phyloP scores from a whole-genome alignment of 2,888 invertebrate genomes.

The Uloborus plumipes region DNA sequence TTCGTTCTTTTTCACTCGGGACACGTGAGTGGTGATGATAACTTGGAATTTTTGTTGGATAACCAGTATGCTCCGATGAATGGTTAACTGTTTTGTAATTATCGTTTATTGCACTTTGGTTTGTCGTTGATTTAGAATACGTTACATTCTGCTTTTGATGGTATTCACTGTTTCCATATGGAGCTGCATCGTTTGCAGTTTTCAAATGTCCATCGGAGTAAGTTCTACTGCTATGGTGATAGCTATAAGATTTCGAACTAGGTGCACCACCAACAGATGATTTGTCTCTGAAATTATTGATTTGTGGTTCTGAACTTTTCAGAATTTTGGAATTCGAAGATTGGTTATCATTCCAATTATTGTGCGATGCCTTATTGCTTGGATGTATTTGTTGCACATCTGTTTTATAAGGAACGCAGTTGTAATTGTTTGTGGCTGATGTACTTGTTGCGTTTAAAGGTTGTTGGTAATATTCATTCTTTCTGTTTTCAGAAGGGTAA shows the following conservation, averaged over 20 bases:
- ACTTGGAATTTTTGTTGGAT: constrained; percentile 18
- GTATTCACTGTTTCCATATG: constrained; percentile 28
- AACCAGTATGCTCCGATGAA: constrained; percentile 30
- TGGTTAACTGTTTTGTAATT: constrained; percentile 42
- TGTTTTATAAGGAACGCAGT: constrained; percentile 37
- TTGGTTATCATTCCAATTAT: constrained; percentile 19
- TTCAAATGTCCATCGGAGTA: constrained; percentile 19
- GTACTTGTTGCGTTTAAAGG: constrained; percentile 4
- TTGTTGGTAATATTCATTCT: constrained; percentile 40
- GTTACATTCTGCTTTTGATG: constrained; percentile 40
- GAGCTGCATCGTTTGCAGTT: not conserved
- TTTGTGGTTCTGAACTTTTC: constrained; percentile 35
- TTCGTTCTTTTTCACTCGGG: constrained; percentile 30
- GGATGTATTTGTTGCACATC: constrained; percentile 25
- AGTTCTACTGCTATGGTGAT: constrained; percentile 32
- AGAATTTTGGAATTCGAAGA: constrained; percentile 12
- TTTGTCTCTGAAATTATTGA: constrained; percentile 31
- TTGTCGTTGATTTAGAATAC: constrained; percentile 31
- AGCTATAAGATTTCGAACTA: constrained; percentile 31
- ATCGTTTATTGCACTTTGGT: constrained; percentile 38
- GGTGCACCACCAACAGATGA: constrained; percentile 1
- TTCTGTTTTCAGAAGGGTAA: constrained; percentile 38
- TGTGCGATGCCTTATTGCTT: constrained; percentile 24
- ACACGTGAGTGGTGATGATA: constrained; percentile 39
- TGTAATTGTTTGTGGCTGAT: constrained; percentile 20